A percentile compares a stretch with the other conserved stretches of the same genome.
phyloP scores from a whole-genome alignment of 2,797 vertebrate species.

The Micrastur ruficollis region DNA sequence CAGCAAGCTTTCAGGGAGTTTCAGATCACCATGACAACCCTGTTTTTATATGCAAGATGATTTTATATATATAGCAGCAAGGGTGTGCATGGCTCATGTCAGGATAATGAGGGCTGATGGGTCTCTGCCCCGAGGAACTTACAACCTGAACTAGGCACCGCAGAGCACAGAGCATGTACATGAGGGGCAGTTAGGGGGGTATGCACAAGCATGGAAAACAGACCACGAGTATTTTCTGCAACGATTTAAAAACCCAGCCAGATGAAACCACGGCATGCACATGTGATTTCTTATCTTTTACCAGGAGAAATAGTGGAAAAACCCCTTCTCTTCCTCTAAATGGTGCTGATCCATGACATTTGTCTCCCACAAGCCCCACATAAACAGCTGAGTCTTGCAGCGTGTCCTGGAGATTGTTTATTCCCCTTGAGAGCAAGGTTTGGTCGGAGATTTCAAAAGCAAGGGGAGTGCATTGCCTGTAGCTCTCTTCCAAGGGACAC shows the following conservation, averaged over 20 bases:
- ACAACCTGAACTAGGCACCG: not conserved
- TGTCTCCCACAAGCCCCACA: not conserved
- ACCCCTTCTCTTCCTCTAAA: not conserved
- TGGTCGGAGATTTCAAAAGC: not conserved
- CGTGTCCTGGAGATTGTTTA: not conserved
- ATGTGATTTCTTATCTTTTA: not conserved
- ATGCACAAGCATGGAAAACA: not conserved
- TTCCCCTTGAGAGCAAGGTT: not conserved
- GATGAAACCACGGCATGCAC: not conserved
- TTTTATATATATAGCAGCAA: not conserved
- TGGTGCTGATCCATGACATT: not conserved
- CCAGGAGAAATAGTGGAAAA: not conserved
- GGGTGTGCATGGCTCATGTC: not conserved
- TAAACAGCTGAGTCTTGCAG: not conserved
- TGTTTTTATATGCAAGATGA: not conserved
- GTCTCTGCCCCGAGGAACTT: not conserved
- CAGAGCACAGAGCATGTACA: rapidly evolving
- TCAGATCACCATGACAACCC: conserved; percentile 49
- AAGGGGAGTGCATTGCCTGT: not conserved
- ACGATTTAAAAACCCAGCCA: not conserved
- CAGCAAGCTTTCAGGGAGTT: conserved; percentile 1
- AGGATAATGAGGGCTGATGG: not conserved
- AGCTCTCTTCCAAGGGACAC: not conserved
- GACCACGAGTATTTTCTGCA: not conserved
- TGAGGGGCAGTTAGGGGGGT: not conserved